These are phyloP conservation scores for Drosophila micromelanica DNA, from an alignment of 1,140 invertebrate genomes.

Conservation along the genomic window DNA sequence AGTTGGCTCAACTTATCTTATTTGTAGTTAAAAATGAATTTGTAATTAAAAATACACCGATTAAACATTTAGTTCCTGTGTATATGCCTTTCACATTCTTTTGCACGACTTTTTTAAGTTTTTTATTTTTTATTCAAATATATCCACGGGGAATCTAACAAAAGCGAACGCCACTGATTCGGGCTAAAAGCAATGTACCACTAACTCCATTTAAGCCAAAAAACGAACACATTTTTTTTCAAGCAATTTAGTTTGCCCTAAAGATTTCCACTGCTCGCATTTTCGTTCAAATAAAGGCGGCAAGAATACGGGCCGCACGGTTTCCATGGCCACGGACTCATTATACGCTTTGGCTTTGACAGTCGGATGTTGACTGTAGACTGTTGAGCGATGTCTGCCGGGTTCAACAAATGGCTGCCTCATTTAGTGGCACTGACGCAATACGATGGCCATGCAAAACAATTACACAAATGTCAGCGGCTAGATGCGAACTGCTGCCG, in stretches of 20 bases:
- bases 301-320: not conserved
- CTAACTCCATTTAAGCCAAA: conserved; percentile 19
- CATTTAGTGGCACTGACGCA: conserved; percentile 9
- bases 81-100: not conserved
- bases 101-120: not conserved
- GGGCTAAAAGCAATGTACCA: conserved; percentile 31
- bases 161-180: conserved; percentile 19
- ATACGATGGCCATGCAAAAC: conserved; percentile 27
- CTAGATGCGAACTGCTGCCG: not conserved
- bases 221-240: conserved; percentile 14
- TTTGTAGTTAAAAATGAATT: too few relatives aligned
- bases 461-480: conserved; percentile 45
- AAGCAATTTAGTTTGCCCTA: conserved; percentile 3
- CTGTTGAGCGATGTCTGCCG: conserved; percentile 37
- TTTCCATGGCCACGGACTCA: conserved; percentile 11
- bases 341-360: conserved; percentile 31
- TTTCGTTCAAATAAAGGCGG: not conserved
- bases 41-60: too few relatives aligned
- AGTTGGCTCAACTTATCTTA: too few relatives aligned
- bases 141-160: conserved; percentile 8
- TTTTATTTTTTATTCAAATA: not conserved
- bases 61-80: too few relatives aligned
- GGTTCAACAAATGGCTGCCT: conserved; percentile 15
- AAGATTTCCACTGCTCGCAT: not conserved
- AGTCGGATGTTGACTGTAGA: conserved; percentile 38